Base-by-base conservation (phyloP, 2,113 vertebrate species). In the Coturnix japonica region DNA sequence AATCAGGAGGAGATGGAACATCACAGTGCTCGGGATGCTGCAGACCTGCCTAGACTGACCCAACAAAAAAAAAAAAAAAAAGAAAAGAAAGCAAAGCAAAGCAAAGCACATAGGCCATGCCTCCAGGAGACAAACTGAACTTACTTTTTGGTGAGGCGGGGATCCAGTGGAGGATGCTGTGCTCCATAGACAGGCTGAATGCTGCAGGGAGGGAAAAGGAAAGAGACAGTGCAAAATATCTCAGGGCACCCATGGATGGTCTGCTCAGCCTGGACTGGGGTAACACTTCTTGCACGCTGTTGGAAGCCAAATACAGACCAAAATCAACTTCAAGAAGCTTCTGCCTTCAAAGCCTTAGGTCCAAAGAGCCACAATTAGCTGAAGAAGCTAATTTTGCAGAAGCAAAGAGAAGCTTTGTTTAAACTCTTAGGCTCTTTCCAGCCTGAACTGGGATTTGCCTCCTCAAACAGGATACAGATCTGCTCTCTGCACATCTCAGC, bases 151-250 rank as follows among this genome's bases (percentile, higher is more conserved):
- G 98, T 98, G 95, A 99, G 97, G 44, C 97, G 97, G 18, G 99
- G 98, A 81, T 99, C 99, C 77, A 99, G 96, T 1, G 99, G 99
- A 43, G 99, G 99, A 80, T 99, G 99, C 94, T 99, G 99, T 18
- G 99, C 99, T 96, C 99, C 99, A 80, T 99, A 99, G 59, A 99
- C 99, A 8, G 99, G 99, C 43, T 99, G 99, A 85, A 99, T 98
- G 71, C 99, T 99, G 95, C 82, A 94, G 77, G 18, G 60, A 81
- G 35, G 33, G 41, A 33, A 60, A 13, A 56, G 51, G 20, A 7
- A 37, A 15, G 59, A 5, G 4, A 8, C 9, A 19, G 26, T 78
- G 59, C 35, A 76, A 85, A 93, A 86, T 87, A 11, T 66, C 39
- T 41, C 26, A 56, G 26, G 33, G 25, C 22, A 75, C 60, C 69